phyloP scores from a whole-genome alignment of 2,113 vertebrate species.

The Atractosteus spatula region DNA sequence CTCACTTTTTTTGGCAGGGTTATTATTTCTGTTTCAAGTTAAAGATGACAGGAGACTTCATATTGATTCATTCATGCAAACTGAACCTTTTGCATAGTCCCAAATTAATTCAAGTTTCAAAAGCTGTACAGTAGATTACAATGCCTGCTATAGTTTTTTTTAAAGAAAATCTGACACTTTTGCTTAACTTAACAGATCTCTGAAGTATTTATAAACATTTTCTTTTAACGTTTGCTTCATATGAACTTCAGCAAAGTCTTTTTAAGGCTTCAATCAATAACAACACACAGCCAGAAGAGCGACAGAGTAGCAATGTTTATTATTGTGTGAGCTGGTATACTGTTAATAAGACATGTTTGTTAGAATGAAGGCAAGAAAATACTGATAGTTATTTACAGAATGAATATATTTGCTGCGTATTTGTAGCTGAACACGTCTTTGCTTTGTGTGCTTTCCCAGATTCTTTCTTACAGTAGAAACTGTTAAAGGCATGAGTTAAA shows the following conservation, averaged over 20 bases:
- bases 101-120: conserved; percentile 29
- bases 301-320: conserved; percentile 51
- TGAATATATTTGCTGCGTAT: conserved; percentile 70
- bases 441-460: conserved; percentile 69
- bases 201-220: too few species aligned
- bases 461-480: conserved; percentile 59
- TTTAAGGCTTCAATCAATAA: conserved; percentile 30
- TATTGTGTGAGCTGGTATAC: conserved; percentile 49
- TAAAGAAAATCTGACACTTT: conserved; percentile 20
- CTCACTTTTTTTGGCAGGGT: conserved; percentile 39
- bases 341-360: conserved; percentile 76
- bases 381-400: conserved; percentile 84
- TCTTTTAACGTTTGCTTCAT: conserved; percentile 34
- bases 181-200: conserved; percentile 18
- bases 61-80: conserved; percentile 52
- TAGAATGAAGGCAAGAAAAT: conserved; percentile 77
- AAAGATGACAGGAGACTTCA: conserved; percentile 37
- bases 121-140: conserved; percentile 23
- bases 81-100: conserved; percentile 23
- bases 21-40: conserved; percentile 42
- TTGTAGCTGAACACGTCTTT: conserved; percentile 74
- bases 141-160: conserved; percentile 16
- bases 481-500: conserved; percentile 47
- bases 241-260: conserved; percentile 20
- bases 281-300: conserved; percentile 29